Base-by-base conservation (phyloP, 30 jellyfish, hydroid and myxozoan genomes). In the Hydractinia symbiolongicarpus region DNA sequence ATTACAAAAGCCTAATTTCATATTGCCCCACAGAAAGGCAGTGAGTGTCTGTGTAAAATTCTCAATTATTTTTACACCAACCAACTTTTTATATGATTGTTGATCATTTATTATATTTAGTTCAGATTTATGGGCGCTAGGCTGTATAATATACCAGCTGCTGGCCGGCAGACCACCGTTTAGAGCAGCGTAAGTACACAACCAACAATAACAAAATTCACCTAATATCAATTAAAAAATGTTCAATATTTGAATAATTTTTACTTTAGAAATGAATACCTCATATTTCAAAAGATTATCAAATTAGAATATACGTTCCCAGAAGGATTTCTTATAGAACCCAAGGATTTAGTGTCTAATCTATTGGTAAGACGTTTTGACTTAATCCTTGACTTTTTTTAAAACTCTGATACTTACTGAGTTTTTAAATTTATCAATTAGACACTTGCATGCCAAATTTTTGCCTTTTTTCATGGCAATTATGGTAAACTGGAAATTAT, bases 51-150 rank as follows among this genome's bases (percentile, higher is more conserved):
- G 44, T 2, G 44, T 30, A 30, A 30, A 30, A 30, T 30, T 0
- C 44, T 30, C 44, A 30, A 1, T 30, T 2, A 30, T 30, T 30
- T 30, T 30, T 30, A 30, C 44, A 30, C 44, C 44, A 30, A 30
- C 44, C 44, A 30, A 30, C 44, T 30, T 30, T 30, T 30, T 30
- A 30, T 30, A 30, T 30, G 44, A 30, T 30, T 30, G 44, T 30
- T 30, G 8, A 15, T 13, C 5, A 7, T 67, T 5, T 55, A 64
- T 83, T 7, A 4, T 56, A 51, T 77, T 8, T 83, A 94, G 99
- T 67, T 88, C 99, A 51, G 99, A 94, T 81, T 78, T 89, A 44
- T 94, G 99, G 99, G 97, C 99, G 7, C 85, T 94, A 53, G 99
- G 99, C 9, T 90, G 96, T 76, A 85, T 94, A 21, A 75, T 94